Percentiles rank a stretch among this genome's conserved stretches.
phyloP scores from a whole-genome alignment of 1,140 invertebrate genomes.

The Papilio machaon region DNA sequence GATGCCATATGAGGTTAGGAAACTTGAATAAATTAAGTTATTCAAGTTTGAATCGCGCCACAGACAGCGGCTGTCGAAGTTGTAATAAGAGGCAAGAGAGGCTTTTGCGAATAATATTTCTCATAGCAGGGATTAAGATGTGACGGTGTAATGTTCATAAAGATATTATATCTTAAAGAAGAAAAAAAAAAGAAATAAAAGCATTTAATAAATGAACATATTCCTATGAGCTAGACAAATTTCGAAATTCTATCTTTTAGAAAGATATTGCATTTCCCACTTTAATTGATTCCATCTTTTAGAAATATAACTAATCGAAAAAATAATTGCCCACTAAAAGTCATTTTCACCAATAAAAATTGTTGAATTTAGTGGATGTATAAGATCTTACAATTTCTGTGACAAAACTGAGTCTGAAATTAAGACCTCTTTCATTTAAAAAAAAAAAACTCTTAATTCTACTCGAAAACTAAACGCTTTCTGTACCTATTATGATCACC shows the following conservation, averaged over 20 bases:
- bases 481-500: background rate
- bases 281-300: too few relatives aligned
- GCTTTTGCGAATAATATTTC: background rate
- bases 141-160: background rate
- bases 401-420: background rate
- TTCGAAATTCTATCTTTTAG: too few relatives aligned
- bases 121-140: background rate
- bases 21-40: constrained; percentile 44
- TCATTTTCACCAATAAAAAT: too few relatives aligned
- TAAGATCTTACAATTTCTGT: background rate
- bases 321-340: too few relatives aligned
- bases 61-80: constrained; percentile 32
- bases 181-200: too few relatives aligned
- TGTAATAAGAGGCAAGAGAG: background rate
- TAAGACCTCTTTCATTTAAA: background rate
- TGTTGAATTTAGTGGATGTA: background rate
- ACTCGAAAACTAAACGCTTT: background rate
- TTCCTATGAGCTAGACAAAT: too few relatives aligned
- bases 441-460: background rate
- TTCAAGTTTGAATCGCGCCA: constrained; percentile 41
- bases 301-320: too few relatives aligned
- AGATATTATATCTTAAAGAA: background rate
- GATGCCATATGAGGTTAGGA: constrained; percentile 40
- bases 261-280: too few relatives aligned
- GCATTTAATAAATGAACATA: too few relatives aligned